phyloP scores from a whole-genome alignment of 2,797 vertebrate species.

The Sebastes oblongus region DNA sequence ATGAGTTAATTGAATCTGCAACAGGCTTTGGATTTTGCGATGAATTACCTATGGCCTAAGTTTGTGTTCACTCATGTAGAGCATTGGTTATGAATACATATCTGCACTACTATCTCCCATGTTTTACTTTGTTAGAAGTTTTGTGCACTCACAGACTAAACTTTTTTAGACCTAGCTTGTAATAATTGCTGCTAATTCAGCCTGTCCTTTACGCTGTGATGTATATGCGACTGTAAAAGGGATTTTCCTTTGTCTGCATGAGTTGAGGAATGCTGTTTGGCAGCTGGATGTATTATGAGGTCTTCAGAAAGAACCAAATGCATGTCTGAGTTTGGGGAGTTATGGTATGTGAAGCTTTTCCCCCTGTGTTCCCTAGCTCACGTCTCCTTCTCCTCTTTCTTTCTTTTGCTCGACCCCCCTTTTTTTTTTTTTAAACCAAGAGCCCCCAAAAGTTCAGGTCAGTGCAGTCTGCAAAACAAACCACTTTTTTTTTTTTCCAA shows the following conservation, averaged over 20 bases:
- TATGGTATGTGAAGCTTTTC: conserved; percentile 67
- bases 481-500: conserved; percentile 33
- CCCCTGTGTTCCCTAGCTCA: conserved; percentile 28
- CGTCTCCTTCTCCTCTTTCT: conserved; percentile 16
- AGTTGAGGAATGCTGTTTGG: conserved; percentile 71
- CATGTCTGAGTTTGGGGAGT: conserved; percentile 70
- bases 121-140: not conserved
- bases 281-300: conserved; percentile 63
- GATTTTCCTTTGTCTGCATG: conserved; percentile 64
- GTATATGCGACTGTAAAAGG: conserved; percentile 49
- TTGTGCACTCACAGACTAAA: not conserved
- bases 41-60: conserved; percentile 4
- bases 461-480: conserved; percentile 54
- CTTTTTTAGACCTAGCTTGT: conserved; percentile 15
- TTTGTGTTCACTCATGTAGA: not conserved
- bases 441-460: conserved; percentile 54
- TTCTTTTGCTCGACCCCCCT: not conserved
- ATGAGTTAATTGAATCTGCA: not conserved
- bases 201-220: not conserved
- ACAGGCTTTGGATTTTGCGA: not conserved
- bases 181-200: conserved; percentile 20
- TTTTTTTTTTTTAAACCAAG: conserved; percentile 8
- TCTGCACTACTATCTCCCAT: not conserved
- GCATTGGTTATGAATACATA: not conserved
- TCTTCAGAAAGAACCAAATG: conserved; percentile 64